A percentile compares a stretch with the other conserved stretches of the same genome.
Conservation (phyloP, 2,797 vertebrate species). For the Channa striata region DNA sequence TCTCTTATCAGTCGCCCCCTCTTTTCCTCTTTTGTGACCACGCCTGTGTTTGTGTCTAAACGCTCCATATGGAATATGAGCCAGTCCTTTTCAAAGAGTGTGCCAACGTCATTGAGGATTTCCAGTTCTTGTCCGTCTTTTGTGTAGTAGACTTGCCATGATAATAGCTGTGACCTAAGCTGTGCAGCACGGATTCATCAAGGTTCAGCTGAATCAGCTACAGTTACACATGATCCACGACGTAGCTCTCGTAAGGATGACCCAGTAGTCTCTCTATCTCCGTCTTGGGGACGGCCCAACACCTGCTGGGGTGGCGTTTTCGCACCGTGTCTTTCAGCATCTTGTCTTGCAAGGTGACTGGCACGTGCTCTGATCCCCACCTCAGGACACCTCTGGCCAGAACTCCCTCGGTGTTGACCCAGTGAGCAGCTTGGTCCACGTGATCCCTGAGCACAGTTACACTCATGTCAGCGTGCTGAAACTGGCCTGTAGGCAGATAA, state of each 20-base stretch:
- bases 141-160: conserved; percentile 23
- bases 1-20: conserved; percentile 9
- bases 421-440: conserved; percentile 11
- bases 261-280: conserved; percentile 84
- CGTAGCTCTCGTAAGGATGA: conserved; percentile 83
- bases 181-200: conserved; percentile 14
- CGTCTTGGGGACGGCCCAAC: conserved; percentile 87
- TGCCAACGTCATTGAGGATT: conserved; percentile 16
- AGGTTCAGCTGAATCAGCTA: conserved; percentile 45
- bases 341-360: conserved; percentile 84
- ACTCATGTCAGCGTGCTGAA: conserved; percentile 82
- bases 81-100: conserved; percentile 10
- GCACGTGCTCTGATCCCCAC: conserved; percentile 69
- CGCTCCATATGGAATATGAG: conserved; percentile 9
- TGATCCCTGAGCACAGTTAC: conserved; percentile 61
- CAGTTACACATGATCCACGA: conserved; percentile 76
- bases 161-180: conserved; percentile 43
- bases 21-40: conserved; percentile 6
- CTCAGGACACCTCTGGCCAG: conserved; percentile 72
- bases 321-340: conserved; percentile 82
- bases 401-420: conserved; percentile 47
- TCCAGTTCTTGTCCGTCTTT: conserved; percentile 41
- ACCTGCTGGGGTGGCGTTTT: conserved; percentile 76
- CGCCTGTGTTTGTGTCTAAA: conserved; percentile 6
- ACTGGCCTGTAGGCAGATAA: conserved; percentile 79